Evolutionary conservation across 1,140 invertebrate genomes (phyloP).

Genomic region (Polyergus mexicanus): DNA sequence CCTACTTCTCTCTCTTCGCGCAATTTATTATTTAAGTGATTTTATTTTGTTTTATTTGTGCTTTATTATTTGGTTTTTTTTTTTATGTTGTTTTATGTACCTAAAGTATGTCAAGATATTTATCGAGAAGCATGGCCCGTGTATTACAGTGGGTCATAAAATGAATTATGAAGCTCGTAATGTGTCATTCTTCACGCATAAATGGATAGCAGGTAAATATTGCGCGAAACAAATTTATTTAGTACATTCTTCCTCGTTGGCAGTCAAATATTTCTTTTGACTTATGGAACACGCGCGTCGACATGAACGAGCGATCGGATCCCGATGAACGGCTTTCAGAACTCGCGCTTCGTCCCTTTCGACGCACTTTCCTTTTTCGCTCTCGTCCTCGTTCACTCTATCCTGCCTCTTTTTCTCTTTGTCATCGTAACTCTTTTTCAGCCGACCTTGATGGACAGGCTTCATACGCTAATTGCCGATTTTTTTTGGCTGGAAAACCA

Average conservation of each 20-base stretch:
- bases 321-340: slow-evolving; percentile 50
- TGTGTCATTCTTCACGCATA: slow-evolving; percentile 56
- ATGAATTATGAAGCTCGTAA: slow-evolving; percentile 44
- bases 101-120: slow-evolving; percentile 15
- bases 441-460: slow-evolving; percentile 81
- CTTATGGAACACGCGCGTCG: slow-evolving; percentile 60
- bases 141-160: slow-evolving; percentile 20
- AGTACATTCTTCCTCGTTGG: slow-evolving; percentile 44
- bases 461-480: slow-evolving; percentile 85
- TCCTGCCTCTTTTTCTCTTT: slow-evolving; percentile 45
- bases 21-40: slow-evolving; percentile 19
- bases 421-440: slow-evolving; percentile 79
- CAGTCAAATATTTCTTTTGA: slow-evolving; percentile 64
- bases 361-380: slow-evolving; percentile 34
- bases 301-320: slow-evolving; percentile 62
- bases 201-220: slow-evolving; percentile 55
- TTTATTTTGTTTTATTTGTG: background rate
- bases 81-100: background rate
- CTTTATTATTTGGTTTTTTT: background rate
- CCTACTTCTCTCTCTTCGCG: background rate
- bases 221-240: slow-evolving; percentile 59
- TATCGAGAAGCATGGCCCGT: background rate
- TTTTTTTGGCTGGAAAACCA: slow-evolving; percentile 74
- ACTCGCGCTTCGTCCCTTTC: slow-evolving; percentile 44
- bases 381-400: slow-evolving; percentile 5